Evolutionary conservation across 2,888 invertebrate genomes (phyloP).

Genomic region (Neelides folsomi): DNA sequence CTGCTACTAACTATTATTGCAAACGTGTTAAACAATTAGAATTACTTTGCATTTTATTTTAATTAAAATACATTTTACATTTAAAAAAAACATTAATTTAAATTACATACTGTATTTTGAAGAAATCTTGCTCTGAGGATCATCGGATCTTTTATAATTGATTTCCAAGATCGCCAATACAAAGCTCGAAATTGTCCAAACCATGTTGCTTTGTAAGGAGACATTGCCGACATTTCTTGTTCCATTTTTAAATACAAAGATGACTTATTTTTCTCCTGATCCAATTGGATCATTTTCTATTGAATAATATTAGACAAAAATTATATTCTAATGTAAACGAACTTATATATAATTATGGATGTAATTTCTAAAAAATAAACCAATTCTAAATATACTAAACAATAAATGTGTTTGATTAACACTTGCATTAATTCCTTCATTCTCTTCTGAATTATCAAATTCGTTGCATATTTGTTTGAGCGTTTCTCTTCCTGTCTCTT

Average conservation of each 20-base stretch:
- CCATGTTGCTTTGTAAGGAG: slow-evolving; percentile 73
- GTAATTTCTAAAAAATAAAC: no score
- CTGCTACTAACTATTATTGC: slow-evolving; percentile 61
- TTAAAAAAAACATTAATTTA: background rate
- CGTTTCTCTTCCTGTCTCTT: slow-evolving; percentile 61
- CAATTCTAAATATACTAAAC: no score
- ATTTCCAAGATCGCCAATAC: slow-evolving; percentile 78
- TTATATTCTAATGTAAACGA: no score
- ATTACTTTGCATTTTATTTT: no score
- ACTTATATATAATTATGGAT: no score
- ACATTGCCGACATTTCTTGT: slow-evolving; percentile 31
- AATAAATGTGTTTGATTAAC: no score
- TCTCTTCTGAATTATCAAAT: no score
- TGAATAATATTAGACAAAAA: no score
- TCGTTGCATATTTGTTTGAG: slow-evolving; percentile 45
- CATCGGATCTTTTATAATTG: slow-evolving; percentile 76
- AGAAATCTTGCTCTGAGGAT: slow-evolving; percentile 73
- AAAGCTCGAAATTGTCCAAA: slow-evolving; percentile 75
- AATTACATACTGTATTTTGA: slow-evolving; percentile 68
- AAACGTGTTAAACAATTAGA: background rate
- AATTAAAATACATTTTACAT: background rate
- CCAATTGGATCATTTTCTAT: background rate
- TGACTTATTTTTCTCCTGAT: background rate
- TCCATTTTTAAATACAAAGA: background rate
- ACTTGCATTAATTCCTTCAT: no score